Conservation (phyloP, 2,888 invertebrate genomes). For the Meloe dianella region DNA sequence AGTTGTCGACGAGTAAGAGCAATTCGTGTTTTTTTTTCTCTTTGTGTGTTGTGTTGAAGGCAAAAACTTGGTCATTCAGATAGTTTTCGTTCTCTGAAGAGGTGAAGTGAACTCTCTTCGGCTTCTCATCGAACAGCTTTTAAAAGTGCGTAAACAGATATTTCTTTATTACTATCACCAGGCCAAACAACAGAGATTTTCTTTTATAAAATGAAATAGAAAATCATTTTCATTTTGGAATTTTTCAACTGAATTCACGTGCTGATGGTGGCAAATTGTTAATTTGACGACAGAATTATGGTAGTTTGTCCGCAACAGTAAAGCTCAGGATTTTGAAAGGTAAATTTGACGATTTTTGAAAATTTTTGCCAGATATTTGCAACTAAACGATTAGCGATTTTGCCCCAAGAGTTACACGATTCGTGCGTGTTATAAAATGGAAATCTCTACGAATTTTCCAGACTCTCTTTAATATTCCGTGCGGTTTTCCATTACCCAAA, state of each 20-base stretch:
- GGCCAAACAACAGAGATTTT: background rate
- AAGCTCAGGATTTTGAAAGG: background rate
- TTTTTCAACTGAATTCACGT: background rate
- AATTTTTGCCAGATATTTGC: no score
- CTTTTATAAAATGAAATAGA: constrained; percentile 3
- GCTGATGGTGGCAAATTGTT: background rate
- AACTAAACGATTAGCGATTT: no score
- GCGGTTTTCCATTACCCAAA: no score
- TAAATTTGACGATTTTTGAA: background rate
- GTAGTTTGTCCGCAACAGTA: no score
- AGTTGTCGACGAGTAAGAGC: constrained; percentile 25
- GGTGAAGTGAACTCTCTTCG: constrained; percentile 41
- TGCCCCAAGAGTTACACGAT: no score
- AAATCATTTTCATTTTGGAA: background rate
- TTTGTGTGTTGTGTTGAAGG: constrained; percentile 21
- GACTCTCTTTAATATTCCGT: no score
- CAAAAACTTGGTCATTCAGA: constrained; percentile 36
- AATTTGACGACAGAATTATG: no score
- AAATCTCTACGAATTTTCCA: no score
- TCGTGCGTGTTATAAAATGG: no score
- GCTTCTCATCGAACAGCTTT: constrained; percentile 9
- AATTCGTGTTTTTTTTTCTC: background rate
- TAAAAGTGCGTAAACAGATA: constrained; percentile 1
- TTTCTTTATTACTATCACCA: constrained; percentile 6
- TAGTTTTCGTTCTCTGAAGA: constrained; percentile 38